Base-by-base conservation (phyloP, 2,888 invertebrate species). In the Hypolimnas misippus region DNA sequence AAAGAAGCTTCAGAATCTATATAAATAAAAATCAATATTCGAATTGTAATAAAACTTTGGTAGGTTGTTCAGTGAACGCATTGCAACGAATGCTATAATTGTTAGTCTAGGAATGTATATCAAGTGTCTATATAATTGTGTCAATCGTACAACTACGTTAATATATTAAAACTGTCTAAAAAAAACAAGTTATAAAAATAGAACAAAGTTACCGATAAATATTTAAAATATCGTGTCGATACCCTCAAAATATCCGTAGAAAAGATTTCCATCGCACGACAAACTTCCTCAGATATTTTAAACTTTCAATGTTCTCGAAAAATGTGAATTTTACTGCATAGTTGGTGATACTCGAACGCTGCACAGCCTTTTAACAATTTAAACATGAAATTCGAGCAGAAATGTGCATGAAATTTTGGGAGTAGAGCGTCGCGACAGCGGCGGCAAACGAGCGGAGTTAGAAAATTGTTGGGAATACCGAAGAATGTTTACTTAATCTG, bases 371-470 rank as follows among this genome's bases (percentile, higher is more conserved):
- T 86, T 82, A 84, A 84, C 84, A 83, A 88, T 89, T 87, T 83
- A 82, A 84, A 84, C 84, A 84, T 74, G 81, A 79, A 82, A 80
- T 66, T 75, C 67, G 65, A 68, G 73, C 72, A 76, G 78, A 82
- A 82, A 86, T 87, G 81, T 78, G 83, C 83, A 83, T 83, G 81
- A 84, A 85, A 83, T 83, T 83, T 76, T 70, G 46, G 55, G n/a
- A 57, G 58, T 38, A 62, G 61, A 69, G 67, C 63, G 60, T 65
- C 66, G 70, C 62, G 67, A 72, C 70, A n/a, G n/a, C n/a, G 66
- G 59, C 65, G 70, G 63, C 44, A 63, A 68, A 62, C 66, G 67
- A 62, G 52, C 57, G 55, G 68, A 71, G 64, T 72, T 67, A 59
- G 61, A 55, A 65, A 66, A 66, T 69, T 69, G 67, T 61, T 61